These are phyloP conservation scores for Octonoba sinensis DNA, from an alignment of 2,888 invertebrate genomes.

Conservation along the genomic window DNA sequence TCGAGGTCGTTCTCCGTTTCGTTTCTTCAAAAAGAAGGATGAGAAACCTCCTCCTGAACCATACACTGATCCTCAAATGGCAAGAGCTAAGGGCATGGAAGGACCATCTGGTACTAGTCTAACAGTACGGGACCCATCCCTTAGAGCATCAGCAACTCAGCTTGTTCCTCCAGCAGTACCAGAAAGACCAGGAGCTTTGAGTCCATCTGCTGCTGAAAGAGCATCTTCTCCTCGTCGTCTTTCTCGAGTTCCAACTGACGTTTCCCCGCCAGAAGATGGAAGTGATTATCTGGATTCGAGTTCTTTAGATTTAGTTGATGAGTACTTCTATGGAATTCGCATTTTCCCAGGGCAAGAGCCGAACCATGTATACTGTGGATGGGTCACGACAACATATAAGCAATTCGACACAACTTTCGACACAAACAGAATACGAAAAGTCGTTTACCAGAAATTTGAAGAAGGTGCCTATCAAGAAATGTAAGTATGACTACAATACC, in stretches of 20 bases:
- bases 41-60: constrained; percentile 68
- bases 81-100: constrained; percentile 22
- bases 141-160: constrained; percentile 68
- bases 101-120: constrained; percentile 29
- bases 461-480: constrained; percentile 65
- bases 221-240: constrained; percentile 56
- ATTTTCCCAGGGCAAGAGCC: constrained; percentile 97
- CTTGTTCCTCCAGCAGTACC: constrained; percentile 78
- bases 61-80: constrained; percentile 14
- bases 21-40: constrained; percentile 87
- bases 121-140: constrained; percentile 46
- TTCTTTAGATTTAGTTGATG: constrained; percentile 91
- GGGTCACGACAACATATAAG: constrained; percentile 97
- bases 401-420: constrained; percentile 76
- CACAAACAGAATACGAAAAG: constrained; percentile 85
- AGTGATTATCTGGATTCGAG: constrained; percentile 78
- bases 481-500: constrained; percentile 66
- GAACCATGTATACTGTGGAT: constrained; percentile 94
- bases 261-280: constrained; percentile 52
- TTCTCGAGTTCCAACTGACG: constrained; percentile 54
- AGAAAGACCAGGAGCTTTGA: constrained; percentile 74
- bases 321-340: constrained; percentile 90
- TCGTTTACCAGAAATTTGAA: constrained; percentile 76
- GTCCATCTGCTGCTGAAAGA: constrained; percentile 59
- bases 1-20: constrained; percentile 91